Percentiles rank a stretch among this genome's conserved stretches.
Evolutionary conservation across 1,140 invertebrate genomes (phyloP).

Genomic region (Diuraphis noxia): DNA sequence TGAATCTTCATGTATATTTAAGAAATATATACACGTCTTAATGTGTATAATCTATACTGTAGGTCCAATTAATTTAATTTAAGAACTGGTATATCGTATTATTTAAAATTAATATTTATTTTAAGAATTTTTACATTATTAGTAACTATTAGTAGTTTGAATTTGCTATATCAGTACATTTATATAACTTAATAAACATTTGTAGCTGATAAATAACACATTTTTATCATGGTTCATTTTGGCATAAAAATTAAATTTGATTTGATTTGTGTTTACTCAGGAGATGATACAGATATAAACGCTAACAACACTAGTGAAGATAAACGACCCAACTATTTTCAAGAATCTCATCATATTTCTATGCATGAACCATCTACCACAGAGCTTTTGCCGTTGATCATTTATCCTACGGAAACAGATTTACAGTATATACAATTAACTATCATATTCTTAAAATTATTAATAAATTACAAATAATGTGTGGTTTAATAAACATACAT

Average conservation of each 20-base stretch:
- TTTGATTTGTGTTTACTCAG: conserved; percentile 15
- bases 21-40: neutral
- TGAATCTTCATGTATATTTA: too few relatives aligned
- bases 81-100: neutral
- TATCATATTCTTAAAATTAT: neutral
- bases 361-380: conserved; percentile 46
- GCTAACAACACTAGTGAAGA: conserved; percentile 41
- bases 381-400: conserved; percentile 29
- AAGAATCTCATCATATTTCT: conserved; percentile 49
- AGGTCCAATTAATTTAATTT: neutral
- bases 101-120: neutral
- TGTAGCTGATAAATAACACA: neutral
- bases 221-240: neutral
- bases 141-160: neutral
- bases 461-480: neutral
- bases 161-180: neutral
- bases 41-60: neutral
- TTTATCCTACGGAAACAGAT: conserved; percentile 21
- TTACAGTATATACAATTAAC: conserved; percentile 26
- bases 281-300: conserved; percentile 48
- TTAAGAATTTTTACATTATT: too few relatives aligned
- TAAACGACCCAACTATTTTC: conserved; percentile 31
- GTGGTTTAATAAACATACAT: neutral
- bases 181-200: neutral
- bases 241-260: neutral